Percentiles rank a stretch among this genome's conserved stretches.
phyloP scores from a whole-genome alignment of 2,797 vertebrate species.

The Streptopelia turtur region DNA sequence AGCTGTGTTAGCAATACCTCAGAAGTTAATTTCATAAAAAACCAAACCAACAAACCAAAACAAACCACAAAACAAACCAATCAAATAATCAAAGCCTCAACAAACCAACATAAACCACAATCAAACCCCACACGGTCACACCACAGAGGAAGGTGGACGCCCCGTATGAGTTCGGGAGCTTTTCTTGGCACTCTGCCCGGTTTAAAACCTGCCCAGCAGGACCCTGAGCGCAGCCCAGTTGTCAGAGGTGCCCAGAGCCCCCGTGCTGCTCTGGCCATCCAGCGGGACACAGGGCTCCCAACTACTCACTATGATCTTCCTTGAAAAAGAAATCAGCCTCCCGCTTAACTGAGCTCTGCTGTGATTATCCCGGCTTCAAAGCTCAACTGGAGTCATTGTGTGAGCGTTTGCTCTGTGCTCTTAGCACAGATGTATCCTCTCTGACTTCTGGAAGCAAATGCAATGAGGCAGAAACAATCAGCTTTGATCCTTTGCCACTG shows the following conservation, averaged over 20 bases:
- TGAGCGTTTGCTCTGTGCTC: not conserved
- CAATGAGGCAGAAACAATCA: not conserved
- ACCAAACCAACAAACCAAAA: no score
- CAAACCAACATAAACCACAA: no score
- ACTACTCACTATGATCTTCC: not conserved
- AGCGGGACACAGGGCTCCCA: not conserved
- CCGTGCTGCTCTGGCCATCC: not conserved
- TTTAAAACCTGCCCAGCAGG: not conserved
- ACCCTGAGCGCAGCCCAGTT: not conserved
- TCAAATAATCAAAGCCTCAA: no score
- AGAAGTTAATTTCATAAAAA: not conserved
- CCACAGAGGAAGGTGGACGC: not conserved
- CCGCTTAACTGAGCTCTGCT: not conserved
- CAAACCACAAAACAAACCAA: no score
- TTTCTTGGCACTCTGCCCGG: not conserved
- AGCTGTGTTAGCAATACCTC: not conserved
- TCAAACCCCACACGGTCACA: not conserved
- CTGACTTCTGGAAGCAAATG: not conserved
- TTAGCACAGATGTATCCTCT: not conserved
- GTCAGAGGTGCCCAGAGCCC: not conserved
- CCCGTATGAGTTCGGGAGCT: not conserved
- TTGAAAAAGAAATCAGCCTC: not conserved
- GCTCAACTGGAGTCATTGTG: not conserved
- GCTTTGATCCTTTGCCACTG: constrained; percentile 48
- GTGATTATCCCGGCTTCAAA: constrained; percentile 9